Percentiles rank a stretch among this genome's conserved stretches.
phyloP scores from a whole-genome alignment of 2,888 invertebrate genomes.

The Dicranocentrus wangi region DNA sequence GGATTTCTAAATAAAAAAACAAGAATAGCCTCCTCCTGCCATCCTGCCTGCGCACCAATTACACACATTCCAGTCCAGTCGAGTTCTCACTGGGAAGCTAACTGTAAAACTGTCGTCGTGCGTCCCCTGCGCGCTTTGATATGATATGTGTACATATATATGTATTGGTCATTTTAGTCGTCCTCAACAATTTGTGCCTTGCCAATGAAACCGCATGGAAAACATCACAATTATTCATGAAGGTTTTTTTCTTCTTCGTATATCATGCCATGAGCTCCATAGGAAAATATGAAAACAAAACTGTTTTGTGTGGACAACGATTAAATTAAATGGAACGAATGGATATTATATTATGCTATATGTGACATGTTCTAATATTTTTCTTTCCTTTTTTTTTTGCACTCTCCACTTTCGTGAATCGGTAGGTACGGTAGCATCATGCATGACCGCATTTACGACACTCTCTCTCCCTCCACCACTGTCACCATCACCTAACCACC shows the following conservation, averaged over 20 bases:
- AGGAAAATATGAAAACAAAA: background rate
- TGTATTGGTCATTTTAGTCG: background rate
- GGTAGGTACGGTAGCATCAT: constrained; percentile 25
- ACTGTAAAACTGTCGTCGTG: no score
- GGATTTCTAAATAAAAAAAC: no score
- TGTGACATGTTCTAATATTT: background rate
- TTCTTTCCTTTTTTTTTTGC: background rate
- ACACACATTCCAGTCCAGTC: no score
- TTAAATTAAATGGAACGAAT: constrained; percentile 12
- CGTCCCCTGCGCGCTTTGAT: no score
- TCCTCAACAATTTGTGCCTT: background rate
- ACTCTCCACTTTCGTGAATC: background rate
- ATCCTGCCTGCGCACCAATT: no score
- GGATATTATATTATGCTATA: background rate
- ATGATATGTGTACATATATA: no score
- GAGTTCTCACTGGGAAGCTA: no score
- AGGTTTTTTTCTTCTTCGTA: background rate
- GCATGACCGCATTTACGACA: constrained; percentile 50
- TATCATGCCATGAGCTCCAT: background rate
- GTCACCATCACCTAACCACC: background rate
- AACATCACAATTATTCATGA: constrained; percentile 33
- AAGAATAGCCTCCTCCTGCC: no score
- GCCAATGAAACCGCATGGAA: constrained; percentile 46
- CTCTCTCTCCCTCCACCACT: background rate
- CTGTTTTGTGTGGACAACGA: background rate